Evolutionary conservation across 2,888 invertebrate genomes (phyloP), one percentile per base, ranked within the genome.

Genomic region (Hoplodrina ambigua): DNA sequence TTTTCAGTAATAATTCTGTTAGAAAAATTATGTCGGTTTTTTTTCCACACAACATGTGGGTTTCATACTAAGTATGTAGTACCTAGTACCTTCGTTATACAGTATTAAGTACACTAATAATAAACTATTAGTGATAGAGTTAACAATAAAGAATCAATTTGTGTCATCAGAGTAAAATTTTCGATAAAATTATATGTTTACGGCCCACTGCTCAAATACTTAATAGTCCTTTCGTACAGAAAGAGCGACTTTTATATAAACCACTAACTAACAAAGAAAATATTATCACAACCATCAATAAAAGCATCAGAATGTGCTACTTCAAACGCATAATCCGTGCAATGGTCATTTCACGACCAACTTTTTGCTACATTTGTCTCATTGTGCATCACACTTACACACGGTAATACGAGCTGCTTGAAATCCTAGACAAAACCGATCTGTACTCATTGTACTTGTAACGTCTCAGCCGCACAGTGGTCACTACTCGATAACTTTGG

Each of bases 311-410:
- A 84, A 84, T 75, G 75, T 57, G 64, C 71, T 73, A 79, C 75
- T 75, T 67, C 73, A 78, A 78, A 81, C 83, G 75, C 64, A 71
- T 85, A 82, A 85, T 85, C 85, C 75, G n/a, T n/a, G 57, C 66
- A 83, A 84, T 90, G 90, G 90, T 90, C 90, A 90, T 85, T 89
- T 88, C 69, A 83, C 77, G 71, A 75, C n/a, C 8, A 20, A 67
- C 30, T 81, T 85, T 84, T 81, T 75, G 60, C 61, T 56, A 17
- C 67, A 79, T 69, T 83, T 82, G 80, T 65, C 49, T 69, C 81
- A 86, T 82, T 87, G 86, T 87, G 72, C 76, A 76, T 79, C 74
- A 86, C 84, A 86, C 82, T 81, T 72, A 58, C 60, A 25, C 55
- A 68, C 54, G 65, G 90, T 83, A 86, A 91, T 78, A 80, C 79